Base-by-base conservation (phyloP, 1,140 invertebrate genomes). In the Tetranychus urticae region DNA sequence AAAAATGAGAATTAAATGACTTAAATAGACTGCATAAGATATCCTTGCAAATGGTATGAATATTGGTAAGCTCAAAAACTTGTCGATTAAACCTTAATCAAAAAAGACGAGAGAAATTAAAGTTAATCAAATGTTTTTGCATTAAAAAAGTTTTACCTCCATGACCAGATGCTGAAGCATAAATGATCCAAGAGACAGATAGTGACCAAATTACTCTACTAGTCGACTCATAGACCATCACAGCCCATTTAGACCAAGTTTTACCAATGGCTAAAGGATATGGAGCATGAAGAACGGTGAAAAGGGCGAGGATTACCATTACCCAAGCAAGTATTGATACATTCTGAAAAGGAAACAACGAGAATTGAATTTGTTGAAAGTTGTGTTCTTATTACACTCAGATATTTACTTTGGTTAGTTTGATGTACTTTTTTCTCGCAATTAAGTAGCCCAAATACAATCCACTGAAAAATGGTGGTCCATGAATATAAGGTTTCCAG, bases 191-290 rank as follows among this genome's bases (percentile, higher is more conserved):
- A 14, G 61, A 60, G 5, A 68, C 10, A 36, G 66, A 66, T 4
- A 70, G 47, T 36, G 66, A 63, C 69, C 69, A 70, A 2, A 65
- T 61, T 8, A 64, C 64, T 31, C 67, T 34, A 45, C 61, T 61
- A 5, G 63, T 35, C 4, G 66, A 58, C 46, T 65, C 66, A 52
- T 66, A 67, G n/a, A 67, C 6, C 5, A 58, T 57, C n/a, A 39
- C 54, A 1, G 13, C 10, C 31, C 33, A 34, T 58, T n/a, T 45
- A 34, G 48, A 31, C 42, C 52, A 63, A 7, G 37, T 36, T 6
- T 37, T 36, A 34, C 45, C 62, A 50, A 39, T 8, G n/a, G 10
- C 39, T 23, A 45, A 31, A 56, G 8, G 42, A 48, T 39, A 55
- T 14, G n/a, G n/a, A 37, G 10, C 34, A 35, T 48, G 23, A 56